Evolutionary conservation across 2,888 invertebrate genomes (phyloP), one percentile per base, ranked within the genome.

Genomic region (Caenorhabditis imperialis): DNA sequence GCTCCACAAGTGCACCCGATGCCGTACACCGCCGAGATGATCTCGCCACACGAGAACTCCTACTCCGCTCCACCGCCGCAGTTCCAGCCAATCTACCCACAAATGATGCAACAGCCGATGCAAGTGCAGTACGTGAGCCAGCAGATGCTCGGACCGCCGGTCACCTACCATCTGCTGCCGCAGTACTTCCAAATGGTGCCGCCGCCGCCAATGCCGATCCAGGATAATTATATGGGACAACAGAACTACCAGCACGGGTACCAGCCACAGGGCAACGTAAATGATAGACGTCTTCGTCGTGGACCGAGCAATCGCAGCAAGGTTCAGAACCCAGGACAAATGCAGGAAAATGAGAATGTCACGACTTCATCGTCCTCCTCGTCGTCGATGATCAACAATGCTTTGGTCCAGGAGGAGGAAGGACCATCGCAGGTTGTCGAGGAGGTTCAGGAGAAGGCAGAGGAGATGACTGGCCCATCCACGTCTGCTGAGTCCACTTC

Each of bases 21-120:
- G 44, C 67, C 67, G 1, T 67, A 67, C 23, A 50, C 57, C 14
- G 57, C 67, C 7, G 25, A 38, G 0, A 63, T 63, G 62, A 12
- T 38, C 27, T 44, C 44, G 33, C n/a, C 44, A 4, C 33, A 33
- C n/a, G 33, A 44, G 35, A 38, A 47, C 4, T 27, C 23, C n/a
- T 4, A 44, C 22, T 20, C 12, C 20, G 3, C 18, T 14, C 23
- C 23, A 2, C 27, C 23, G 40, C 54, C 12, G 8, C 23, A 54
- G 10, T 44, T 22, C 23, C 55, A 10, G 35, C 10, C 30, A 30
- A 30, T 30, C 7, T 10, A 30, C 30, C 30, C 30, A 10, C 30
- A 30, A 10, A 30, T 30, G 30, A 30, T 30, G 30, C 30, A 30
- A 10, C 30, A 30, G 10, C 30, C 30, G 30, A 30, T 30, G 30